Evolutionary conservation across 2,888 invertebrate species (phyloP), one percentile per base, ranked within the genome.

Genomic region (Saturnia pavonia): DNA sequence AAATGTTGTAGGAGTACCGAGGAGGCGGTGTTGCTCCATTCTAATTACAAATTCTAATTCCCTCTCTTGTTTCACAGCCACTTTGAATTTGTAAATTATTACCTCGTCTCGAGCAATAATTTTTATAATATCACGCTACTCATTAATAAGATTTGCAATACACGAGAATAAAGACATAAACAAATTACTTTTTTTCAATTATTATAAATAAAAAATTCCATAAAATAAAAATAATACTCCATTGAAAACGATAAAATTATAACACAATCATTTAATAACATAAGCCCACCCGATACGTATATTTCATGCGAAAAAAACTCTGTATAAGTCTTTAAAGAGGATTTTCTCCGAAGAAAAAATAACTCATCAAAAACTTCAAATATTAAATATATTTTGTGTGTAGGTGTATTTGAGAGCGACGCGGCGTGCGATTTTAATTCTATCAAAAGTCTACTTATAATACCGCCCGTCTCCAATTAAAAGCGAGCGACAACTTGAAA

Each of bases 41-140:
- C 91, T 93, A 93, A 93, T 94, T 94, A 93, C 89, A 91, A 92
- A 93, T 93, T 92, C 92, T 92, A 92, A 94, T 93, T 91, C 86
- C 85, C 90, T 90, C 90, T 89, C 93, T 92, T 93, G 92, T 93
- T 91, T 88, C 89, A 87, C 88, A 88, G 89, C 88, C 88, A 90
- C 90, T 92, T 92, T 92, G 93, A 93, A 93, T 93, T 92, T 90
- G 85, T 91, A 91, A 93, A 91, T 91, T 89, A 91, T 90, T 89
- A 88, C 87, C 84, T 84, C 84, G 82, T 82, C 86, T 85, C 83
- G 80, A 80, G n/a, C 16, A 65, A 65, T 65, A 82, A 86, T 87
- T 86, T 89, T 91, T 84, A 76, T 65, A 34, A 68, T n/a, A 25
- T 63, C 19, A 51, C 42, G 65, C 40, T 14, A 22, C 16, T 60